Conservation (phyloP, 2,888 invertebrate genomes). For the Habrosyne pyritoides region DNA sequence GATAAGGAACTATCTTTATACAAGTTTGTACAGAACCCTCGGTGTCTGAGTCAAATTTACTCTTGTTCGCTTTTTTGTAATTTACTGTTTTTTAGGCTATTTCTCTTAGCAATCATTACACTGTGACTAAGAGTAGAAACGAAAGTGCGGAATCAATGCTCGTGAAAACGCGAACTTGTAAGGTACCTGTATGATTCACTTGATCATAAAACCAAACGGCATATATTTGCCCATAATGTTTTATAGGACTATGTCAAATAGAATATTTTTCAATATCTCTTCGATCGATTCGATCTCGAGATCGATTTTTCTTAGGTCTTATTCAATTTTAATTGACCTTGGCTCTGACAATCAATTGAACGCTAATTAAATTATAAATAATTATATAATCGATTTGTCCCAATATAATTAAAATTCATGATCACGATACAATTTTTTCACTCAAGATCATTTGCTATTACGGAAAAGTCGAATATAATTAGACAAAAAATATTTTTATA, state of each 20-base stretch:
- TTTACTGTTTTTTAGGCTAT: no score
- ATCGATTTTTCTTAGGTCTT: no score
- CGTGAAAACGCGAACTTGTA: not conserved
- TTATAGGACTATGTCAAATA: not conserved
- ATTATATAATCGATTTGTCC: not conserved
- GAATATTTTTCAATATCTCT: no score
- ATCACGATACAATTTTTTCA: not conserved
- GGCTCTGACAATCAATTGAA: constrained; percentile 4
- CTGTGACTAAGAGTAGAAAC: no score
- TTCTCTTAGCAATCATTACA: no score
- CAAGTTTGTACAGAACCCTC: no score
- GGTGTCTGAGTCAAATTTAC: no score
- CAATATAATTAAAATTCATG: not conserved
- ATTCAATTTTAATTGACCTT: constrained; percentile 5
- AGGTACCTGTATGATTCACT: not conserved
- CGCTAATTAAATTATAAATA: not conserved
- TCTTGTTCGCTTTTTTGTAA: no score
- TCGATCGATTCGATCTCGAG: no score
- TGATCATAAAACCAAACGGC: not conserved
- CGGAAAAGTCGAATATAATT: not conserved
- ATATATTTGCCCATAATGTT: not conserved
- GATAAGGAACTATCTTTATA: no score
- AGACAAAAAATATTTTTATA: not conserved
- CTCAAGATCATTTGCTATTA: not conserved
- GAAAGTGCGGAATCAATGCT: no score